Conservation (phyloP, 2,888 invertebrate genomes). For the Pandemis corylana region DNA sequence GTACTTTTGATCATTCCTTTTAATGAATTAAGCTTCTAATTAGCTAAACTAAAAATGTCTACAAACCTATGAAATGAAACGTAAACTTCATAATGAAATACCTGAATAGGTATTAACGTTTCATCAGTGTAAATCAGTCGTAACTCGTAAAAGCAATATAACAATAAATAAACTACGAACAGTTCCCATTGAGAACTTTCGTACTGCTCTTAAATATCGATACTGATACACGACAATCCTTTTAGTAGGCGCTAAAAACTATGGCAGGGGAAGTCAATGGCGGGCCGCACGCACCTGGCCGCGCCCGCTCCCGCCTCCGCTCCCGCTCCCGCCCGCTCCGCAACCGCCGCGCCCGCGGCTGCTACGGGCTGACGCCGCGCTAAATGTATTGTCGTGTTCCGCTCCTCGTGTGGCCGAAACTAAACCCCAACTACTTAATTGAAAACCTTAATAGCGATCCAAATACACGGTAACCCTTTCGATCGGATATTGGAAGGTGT, state of each 20-base stretch:
- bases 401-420: constrained; percentile 73
- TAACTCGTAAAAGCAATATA: constrained; percentile 18
- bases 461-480: constrained; percentile 79
- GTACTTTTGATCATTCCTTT: not conserved
- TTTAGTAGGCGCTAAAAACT: constrained; percentile 80
- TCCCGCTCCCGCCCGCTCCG: constrained; percentile 53
- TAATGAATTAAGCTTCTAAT: constrained; percentile 8
- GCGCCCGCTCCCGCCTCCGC: constrained; percentile 49
- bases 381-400: constrained; percentile 83
- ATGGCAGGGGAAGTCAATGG: constrained; percentile 71
- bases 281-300: constrained; percentile 55
- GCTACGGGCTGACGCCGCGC: constrained; percentile 46
- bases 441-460: constrained; percentile 79
- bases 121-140: not conserved
- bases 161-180: constrained; percentile 39
- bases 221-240: constrained; percentile 80
- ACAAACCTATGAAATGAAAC: not conserved
- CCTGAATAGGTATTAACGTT: not conserved
- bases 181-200: constrained; percentile 51
- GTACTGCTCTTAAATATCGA: constrained; percentile 66
- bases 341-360: constrained; percentile 42
- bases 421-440: constrained; percentile 81
- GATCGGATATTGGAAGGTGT: constrained; percentile 68
- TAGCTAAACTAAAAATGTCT: not conserved
- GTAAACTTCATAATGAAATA: not conserved